Evolutionary conservation across 2,888 invertebrate species (phyloP).

Genomic region (Teleogryllus oceanicus): DNA sequence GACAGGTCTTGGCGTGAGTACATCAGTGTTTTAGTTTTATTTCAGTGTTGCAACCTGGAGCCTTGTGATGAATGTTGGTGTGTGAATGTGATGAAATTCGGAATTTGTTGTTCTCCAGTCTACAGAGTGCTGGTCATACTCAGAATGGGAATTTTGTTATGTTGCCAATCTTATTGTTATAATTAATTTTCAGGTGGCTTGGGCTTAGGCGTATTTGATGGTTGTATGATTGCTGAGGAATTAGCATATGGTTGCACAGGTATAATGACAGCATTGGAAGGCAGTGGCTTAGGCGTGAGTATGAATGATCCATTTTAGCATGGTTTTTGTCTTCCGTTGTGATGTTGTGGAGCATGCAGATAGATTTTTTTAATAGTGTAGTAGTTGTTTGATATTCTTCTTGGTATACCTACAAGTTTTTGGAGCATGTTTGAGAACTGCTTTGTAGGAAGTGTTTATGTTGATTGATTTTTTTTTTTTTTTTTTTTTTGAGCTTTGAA

Average conservation of each 20-base stretch:
- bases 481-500: too few species aligned
- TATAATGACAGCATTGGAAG: conserved; percentile 53
- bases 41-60: neutral
- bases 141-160: too few species aligned
- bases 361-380: too few species aligned
- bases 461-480: too few species aligned
- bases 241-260: conserved; percentile 64
- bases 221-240: conserved; percentile 57
- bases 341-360: too few species aligned
- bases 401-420: too few species aligned
- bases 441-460: too few species aligned
- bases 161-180: neutral
- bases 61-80: too few species aligned
- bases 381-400: too few species aligned
- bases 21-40: neutral
- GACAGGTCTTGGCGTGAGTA: conserved; percentile 48
- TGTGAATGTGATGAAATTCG: too few species aligned
- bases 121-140: neutral
- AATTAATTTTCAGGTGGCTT: conserved; percentile 52
- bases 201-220: conserved; percentile 55
- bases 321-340: too few species aligned
- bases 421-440: too few species aligned
- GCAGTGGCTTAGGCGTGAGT: conserved; percentile 49
- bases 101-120: neutral
- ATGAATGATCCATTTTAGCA: neutral